Evolutionary conservation across 2,113 vertebrate genomes (phyloP).

Genomic region (Okapia johnstoni): DNA sequence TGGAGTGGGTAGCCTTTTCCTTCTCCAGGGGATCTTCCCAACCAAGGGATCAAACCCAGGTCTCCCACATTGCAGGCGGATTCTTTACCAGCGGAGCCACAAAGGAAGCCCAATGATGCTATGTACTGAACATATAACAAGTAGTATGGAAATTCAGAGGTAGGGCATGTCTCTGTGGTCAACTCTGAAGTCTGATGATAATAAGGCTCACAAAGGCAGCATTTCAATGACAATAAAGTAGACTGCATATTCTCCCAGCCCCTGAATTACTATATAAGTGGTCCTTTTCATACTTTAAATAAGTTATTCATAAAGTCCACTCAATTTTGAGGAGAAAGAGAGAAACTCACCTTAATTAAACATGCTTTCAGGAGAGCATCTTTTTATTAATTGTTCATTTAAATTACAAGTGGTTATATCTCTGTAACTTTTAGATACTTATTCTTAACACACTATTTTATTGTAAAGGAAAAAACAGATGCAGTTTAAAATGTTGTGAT

Average conservation of each 20-base stretch:
- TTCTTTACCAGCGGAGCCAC: neutral
- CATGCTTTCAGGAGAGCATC: neutral
- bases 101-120: neutral
- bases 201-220: neutral
- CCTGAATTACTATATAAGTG: neutral
- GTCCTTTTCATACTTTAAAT: neutral
- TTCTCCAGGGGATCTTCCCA: neutral
- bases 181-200: neutral
- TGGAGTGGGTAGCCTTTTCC: neutral
- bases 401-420: neutral
- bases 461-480: neutral
- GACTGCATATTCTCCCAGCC: neutral
- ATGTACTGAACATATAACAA: neutral
- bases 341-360: neutral
- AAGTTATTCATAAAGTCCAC: neutral
- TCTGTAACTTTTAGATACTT: neutral
- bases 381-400: slow-evolving; percentile 15
- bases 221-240: neutral
- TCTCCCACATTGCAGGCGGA: neutral
- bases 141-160: neutral
- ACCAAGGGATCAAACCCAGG: neutral
- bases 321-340: neutral
- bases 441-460: neutral
- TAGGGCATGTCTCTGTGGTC: neutral
- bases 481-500: neutral